Conservation (phyloP, 2,113 vertebrate species). For the Mohoua ochrocephala region DNA sequence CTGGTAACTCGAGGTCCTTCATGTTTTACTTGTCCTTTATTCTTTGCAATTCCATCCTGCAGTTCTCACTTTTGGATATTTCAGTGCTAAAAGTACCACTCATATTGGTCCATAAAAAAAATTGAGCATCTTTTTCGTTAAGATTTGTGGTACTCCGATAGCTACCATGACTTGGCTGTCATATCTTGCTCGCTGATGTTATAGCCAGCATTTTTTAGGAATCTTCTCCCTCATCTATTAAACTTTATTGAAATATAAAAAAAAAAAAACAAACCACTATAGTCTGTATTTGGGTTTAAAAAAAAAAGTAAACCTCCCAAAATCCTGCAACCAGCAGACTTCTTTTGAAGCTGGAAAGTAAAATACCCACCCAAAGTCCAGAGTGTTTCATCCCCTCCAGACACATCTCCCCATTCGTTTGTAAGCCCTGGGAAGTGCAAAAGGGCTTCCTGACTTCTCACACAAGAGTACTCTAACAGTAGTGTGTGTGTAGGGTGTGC, state of each 20-base stretch:
- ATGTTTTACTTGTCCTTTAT: not conserved
- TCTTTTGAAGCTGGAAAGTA: not conserved
- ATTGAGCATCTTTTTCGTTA: not conserved
- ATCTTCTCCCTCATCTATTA: not conserved
- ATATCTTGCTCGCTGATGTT: not conserved
- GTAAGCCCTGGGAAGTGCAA: not conserved
- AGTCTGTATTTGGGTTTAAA: not conserved
- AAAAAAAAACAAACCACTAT: too few species aligned
- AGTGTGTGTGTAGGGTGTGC: too few species aligned
- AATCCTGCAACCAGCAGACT: not conserved
- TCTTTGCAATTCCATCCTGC: not conserved
- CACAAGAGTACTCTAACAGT: not conserved
- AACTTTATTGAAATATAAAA: not conserved
- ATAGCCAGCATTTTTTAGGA: not conserved
- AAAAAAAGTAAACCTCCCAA: fast-evolving
- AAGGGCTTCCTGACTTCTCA: not conserved
- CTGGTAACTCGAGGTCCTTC: not conserved
- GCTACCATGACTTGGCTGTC: not conserved
- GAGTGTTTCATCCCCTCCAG: not conserved
- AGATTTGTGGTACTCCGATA: not conserved
- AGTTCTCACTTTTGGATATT: not conserved
- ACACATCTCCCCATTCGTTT: not conserved
- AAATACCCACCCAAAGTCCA: not conserved
- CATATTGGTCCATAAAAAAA: not conserved
- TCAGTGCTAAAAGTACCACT: not conserved